phyloP scores from a whole-genome alignment of 2,113 vertebrate species.

The Pagrus major region DNA sequence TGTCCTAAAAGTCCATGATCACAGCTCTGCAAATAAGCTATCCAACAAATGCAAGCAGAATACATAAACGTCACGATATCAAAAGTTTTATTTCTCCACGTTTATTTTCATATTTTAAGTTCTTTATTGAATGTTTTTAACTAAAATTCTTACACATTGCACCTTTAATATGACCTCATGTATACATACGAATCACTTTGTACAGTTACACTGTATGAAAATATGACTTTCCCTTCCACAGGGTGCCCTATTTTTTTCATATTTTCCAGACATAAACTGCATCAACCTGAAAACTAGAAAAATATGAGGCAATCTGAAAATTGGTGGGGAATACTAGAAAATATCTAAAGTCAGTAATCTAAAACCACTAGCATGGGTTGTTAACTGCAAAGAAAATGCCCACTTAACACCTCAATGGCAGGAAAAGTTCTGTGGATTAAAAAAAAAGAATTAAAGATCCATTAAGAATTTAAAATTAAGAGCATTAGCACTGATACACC shows the following conservation, averaged over 20 bases:
- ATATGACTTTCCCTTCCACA: neutral
- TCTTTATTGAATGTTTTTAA: no score
- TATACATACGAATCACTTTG: neutral
- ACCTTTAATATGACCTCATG: neutral
- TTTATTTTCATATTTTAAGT: no score
- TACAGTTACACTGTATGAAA: neutral
- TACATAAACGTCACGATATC: no score
- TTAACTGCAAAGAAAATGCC: neutral
- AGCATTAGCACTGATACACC: neutral
- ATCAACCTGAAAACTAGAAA: neutral
- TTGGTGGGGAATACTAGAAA: neutral
- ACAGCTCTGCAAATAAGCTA: no score
- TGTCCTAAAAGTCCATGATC: no score
- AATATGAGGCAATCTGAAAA: neutral
- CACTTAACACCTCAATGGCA: neutral
- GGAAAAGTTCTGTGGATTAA: constrained; percentile 4
- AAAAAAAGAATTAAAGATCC: constrained; percentile 32
- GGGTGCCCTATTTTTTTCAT: neutral
- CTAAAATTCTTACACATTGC: no score
- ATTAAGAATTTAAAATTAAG: constrained; percentile 25
- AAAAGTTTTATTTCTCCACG: no score
- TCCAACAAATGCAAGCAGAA: no score
- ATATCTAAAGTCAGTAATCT: neutral
- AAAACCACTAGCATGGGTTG: neutral
- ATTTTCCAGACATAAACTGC: neutral